Evolutionary conservation across 2,888 invertebrate genomes (phyloP), one percentile per base, ranked within the genome.

Genomic region (Pyrrhia umbra): DNA sequence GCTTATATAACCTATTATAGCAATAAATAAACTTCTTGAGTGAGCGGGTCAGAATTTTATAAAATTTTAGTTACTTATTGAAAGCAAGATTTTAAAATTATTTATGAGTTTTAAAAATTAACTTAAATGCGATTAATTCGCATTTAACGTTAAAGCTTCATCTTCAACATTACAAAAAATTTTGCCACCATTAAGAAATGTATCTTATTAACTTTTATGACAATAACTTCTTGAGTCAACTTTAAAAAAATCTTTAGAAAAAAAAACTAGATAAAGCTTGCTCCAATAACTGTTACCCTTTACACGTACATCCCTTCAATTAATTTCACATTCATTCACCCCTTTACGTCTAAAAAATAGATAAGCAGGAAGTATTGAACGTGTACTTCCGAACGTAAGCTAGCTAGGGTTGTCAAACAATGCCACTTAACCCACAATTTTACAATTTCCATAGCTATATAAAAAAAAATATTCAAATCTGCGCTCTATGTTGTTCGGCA

Each of bases 321-420:
- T 93, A 93, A 92, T 91, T 90, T 89, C 88, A 87, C 89, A 93
- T 94, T 92, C 89, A 92, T 90, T 81, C 84, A 85, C 87, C 88
- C 89, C 90, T 87, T 84, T 81, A 70, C 76, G 70, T 70, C 79
- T 79, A 88, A 89, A 89, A 89, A 88, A 88, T 85, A 88, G 87
- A 88, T 83, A 88, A 84, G 82, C 87, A 89, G 90, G 92, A 92
- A 92, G 88, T 85, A 80, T 64, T 82, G 77, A 85, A 87, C 75
- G 75, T 75, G 70, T 69, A 81, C 88, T 88, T 86, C 88, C 84
- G 81, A 80, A 80, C 52, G 68, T 79, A 83, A 82, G 64, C 83
- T 82, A 82, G 83, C 84, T 83, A 83, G 87, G 85, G 85, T 75
- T 84, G 85, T 79, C 88, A 84, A 83, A 89, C 87, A 90, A 90